Evolutionary conservation across 2,113 vertebrate species (phyloP).

Genomic region (Menidia beryllina): DNA sequence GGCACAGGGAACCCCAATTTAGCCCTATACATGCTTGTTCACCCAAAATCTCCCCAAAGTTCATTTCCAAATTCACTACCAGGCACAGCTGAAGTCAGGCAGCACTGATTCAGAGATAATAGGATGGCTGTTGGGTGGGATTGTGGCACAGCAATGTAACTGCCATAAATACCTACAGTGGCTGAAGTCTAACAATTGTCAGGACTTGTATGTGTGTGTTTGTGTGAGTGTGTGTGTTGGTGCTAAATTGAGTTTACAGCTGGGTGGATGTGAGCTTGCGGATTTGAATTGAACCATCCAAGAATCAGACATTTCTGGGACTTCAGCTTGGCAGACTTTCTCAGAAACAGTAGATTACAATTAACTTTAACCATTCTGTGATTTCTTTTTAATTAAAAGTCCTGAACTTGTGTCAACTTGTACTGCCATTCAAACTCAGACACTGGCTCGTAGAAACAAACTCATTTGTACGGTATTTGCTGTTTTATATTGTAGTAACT

Average conservation of each 20-base stretch:
- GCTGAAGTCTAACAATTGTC: conserved; percentile 17
- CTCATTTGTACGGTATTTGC: background rate
- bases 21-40: conserved; percentile 41
- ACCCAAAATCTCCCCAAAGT: conserved; percentile 30
- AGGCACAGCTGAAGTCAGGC: conserved; percentile 43
- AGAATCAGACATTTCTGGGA: conserved; percentile 31
- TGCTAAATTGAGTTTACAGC: too few species aligned
- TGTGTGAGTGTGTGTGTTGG: background rate
- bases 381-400: conserved; percentile 8
- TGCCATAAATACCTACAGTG: conserved; percentile 33
- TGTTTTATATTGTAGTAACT: background rate
- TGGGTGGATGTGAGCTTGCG: background rate
- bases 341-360: conserved; percentile 39
- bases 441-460: background rate
- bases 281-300: too few species aligned
- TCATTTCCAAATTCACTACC: conserved; percentile 17
- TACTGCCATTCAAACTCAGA: background rate
- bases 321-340: conserved; percentile 36
- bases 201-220: background rate
- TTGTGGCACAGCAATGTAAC: conserved; percentile 30
- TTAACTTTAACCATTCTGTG: conserved; percentile 32
- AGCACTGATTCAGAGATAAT: conserved; percentile 45
- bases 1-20: conserved; percentile 13
- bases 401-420: conserved; percentile 16
- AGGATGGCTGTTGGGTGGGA: conserved; percentile 20